A percentile compares a stretch with the other conserved stretches of the same genome.
Conservation (phyloP, 1,140 invertebrate genomes). For the Stenopsyche tienmushanensis region DNA sequence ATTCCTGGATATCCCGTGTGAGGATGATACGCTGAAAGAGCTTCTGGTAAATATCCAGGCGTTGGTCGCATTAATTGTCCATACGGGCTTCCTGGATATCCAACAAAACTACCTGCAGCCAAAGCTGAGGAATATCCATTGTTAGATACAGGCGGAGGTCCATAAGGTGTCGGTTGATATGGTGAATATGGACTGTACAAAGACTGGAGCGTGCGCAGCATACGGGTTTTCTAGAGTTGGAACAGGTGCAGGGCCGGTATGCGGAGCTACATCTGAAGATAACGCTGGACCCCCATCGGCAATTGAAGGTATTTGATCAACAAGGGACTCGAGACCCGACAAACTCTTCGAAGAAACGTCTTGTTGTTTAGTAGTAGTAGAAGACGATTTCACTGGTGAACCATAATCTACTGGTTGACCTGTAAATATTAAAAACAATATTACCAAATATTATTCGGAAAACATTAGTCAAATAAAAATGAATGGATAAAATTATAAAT, state of each 20-base stretch:
- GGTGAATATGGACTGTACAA: slow-evolving; percentile 40
- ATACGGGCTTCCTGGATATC: slow-evolving; percentile 52
- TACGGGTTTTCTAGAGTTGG: slow-evolving; percentile 46
- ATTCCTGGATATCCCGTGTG: slow-evolving; percentile 40
- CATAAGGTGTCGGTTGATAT: slow-evolving; percentile 39
- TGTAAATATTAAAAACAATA: slow-evolving; percentile 33
- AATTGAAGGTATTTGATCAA: slow-evolving; percentile 89
- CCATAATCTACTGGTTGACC: slow-evolving; percentile 47
- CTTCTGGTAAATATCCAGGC: slow-evolving; percentile 54
- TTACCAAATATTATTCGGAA: too few relatives aligned
- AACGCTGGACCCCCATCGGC: slow-evolving; percentile 58
- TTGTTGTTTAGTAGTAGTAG: slow-evolving; percentile 51
- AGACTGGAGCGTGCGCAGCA: slow-evolving; percentile 41
- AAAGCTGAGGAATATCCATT: slow-evolving; percentile 41
- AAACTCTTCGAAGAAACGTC: slow-evolving; percentile 84
- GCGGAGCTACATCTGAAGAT: slow-evolving; percentile 31
- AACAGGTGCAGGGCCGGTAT: slow-evolving; percentile 37
- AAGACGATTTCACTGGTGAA: slow-evolving; percentile 45
- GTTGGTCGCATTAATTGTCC: slow-evolving; percentile 53
- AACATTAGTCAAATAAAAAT: too few relatives aligned
- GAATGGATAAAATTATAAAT: neutral
- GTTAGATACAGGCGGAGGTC: slow-evolving; percentile 39
- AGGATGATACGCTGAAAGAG: slow-evolving; percentile 45
- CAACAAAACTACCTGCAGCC: slow-evolving; percentile 52
- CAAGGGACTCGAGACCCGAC: slow-evolving; percentile 84